Conservation (phyloP, 2,797 vertebrate species). For the Pangasius krempfi region DNA sequence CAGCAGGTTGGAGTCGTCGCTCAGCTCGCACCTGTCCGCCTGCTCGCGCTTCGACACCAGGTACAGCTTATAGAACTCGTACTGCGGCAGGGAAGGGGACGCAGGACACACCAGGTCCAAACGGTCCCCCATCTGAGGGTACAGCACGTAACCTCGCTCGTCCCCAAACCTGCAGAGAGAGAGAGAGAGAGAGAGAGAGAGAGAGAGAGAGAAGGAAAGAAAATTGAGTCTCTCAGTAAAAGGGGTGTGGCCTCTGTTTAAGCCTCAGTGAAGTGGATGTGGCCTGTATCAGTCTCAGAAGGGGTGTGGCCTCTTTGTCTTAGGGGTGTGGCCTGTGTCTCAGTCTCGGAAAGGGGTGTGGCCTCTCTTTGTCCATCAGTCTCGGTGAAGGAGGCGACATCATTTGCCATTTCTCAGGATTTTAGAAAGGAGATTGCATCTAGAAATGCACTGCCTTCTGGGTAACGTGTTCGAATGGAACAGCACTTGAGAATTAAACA, state of each 20-base stretch:
- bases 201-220: background rate
- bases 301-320: too few species aligned
- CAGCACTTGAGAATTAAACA: background rate
- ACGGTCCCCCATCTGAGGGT: conserved; percentile 92
- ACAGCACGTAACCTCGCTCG: conserved; percentile 69
- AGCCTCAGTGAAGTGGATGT: background rate
- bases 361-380: too few species aligned
- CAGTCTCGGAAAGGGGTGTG: background rate
- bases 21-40: conserved; percentile 86
- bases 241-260: background rate
- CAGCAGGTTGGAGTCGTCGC: conserved; percentile 82
- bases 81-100: conserved; percentile 80
- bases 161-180: conserved; percentile 46
- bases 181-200: background rate
- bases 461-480: background rate
- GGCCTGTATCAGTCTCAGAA: background rate
- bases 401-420: background rate
- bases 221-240: background rate
- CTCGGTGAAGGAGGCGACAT: background rate
- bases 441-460: background rate
- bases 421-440: background rate
- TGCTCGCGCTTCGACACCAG: conserved; percentile 85
- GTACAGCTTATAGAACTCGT: conserved; percentile 92
- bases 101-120: conserved; percentile 89
- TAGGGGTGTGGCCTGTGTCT: too few species aligned